Base-by-base conservation (phyloP, 2,888 invertebrate species). In the Pediacus dermestoides region DNA sequence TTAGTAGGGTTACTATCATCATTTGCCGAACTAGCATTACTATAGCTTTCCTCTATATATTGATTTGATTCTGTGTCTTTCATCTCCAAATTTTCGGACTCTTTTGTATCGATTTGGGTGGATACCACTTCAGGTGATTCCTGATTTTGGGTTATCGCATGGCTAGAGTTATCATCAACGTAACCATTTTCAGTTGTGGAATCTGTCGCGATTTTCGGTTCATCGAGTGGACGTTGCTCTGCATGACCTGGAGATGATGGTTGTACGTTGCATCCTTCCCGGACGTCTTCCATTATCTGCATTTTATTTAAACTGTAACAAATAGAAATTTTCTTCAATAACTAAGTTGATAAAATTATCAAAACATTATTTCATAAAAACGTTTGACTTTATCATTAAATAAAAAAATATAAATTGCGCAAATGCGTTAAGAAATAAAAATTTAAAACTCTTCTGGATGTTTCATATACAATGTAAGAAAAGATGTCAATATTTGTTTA, bases 231-330 rank as follows among this genome's bases (percentile, higher is more conserved):
- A 15, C 63, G 53, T 42, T 66, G 62, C n/a, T 67, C 67, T 9
- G 68, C 68, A 39, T 70, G 68, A 1, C 68, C 68, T 4, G 70
- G 68, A 9, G 69, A 68, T 4, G 69, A 67, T 13, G 67, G 68
- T 42, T 66, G 64, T 4, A 61, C 60, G 27, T 66, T 67, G 44
- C 67, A 63, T 38, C 71, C 73, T 51, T 72, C 71, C 41, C 66
- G 63, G 6, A 72, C 74, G 50, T 71, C 71, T 44, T 77, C 77
- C 74, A 76, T 76, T 30, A 75, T 74, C 60, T 77, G 76, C 77
- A 77, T 77, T 62, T 74, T 77, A 69, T 74, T 76, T 52, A 76
- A 63, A 48, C 77, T 78, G 70, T 10, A 70, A 73, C 44, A 61
- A 58, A 45, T 13, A n/a, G n/a, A n/a, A n/a, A n/a, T n/a, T n/a